Conservation (phyloP, 2,888 invertebrate genomes). For the Matsumyia berberina region DNA sequence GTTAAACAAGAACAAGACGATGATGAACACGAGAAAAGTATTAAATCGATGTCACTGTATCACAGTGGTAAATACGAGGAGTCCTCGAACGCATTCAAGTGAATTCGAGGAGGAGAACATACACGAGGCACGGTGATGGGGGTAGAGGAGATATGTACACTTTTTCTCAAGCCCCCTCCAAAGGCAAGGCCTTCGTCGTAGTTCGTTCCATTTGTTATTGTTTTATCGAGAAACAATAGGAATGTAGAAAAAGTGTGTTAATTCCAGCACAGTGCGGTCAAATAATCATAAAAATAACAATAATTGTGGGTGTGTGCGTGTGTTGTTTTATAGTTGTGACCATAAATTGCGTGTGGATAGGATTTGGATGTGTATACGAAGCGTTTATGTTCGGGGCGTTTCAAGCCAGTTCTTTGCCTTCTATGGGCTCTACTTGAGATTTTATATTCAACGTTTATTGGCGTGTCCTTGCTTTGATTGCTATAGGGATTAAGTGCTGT, state of each 20-base stretch:
- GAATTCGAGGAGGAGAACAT: slow-evolving; percentile 6
- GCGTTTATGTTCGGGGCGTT: slow-evolving; percentile 23
- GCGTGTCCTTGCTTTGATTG: slow-evolving; percentile 48
- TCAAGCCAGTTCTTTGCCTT: slow-evolving; percentile 4
- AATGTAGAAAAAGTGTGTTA: slow-evolving; percentile 13
- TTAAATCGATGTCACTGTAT: slow-evolving; percentile 49
- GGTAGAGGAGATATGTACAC: no score
- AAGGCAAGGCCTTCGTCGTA: not conserved
- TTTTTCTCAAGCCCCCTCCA: no score
- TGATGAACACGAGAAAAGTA: slow-evolving; percentile 32
- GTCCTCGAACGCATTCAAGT: slow-evolving; percentile 34
- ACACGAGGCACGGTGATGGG: not conserved
- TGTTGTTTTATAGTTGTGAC: slow-evolving; percentile 36
- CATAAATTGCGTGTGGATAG: slow-evolving; percentile 26
- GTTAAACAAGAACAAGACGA: slow-evolving; percentile 20
- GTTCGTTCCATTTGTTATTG: slow-evolving; percentile 6
- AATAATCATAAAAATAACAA: slow-evolving; percentile 57
- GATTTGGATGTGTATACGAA: not conserved
- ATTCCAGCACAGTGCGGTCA: slow-evolving; percentile 37
- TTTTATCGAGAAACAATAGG: slow-evolving; percentile 30
- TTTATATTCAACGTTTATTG: slow-evolving; percentile 44
- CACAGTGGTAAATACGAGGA: slow-evolving; percentile 13
- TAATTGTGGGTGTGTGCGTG: slow-evolving; percentile 48
- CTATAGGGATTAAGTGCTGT: slow-evolving; percentile 27
- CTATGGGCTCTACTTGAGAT: slow-evolving; percentile 29